These are phyloP conservation scores for Mirza zaza DNA, from an alignment of 2,113 vertebrate species.

Conservation along the genomic window DNA sequence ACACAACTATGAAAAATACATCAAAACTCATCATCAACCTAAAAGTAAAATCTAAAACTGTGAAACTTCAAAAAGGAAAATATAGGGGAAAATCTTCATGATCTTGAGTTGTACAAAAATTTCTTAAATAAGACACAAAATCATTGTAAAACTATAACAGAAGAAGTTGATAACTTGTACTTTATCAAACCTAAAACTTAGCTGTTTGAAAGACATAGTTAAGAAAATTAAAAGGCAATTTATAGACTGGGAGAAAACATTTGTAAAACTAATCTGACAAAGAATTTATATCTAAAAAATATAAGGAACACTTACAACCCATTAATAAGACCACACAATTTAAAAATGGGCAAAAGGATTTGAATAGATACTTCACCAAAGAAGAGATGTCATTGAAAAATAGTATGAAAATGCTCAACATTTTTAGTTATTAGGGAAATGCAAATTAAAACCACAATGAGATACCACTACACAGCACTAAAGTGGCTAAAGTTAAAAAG, in stretches of 20 bases:
- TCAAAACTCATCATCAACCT: background rate
- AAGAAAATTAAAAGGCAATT: slow-evolving; percentile 5
- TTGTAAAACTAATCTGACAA: background rate
- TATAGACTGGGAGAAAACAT: background rate
- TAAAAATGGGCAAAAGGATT: background rate
- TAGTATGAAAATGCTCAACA: background rate
- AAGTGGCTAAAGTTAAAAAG: background rate
- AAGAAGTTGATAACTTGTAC: background rate
- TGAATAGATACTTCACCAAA: background rate
- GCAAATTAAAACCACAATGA: background rate
- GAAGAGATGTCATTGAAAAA: background rate
- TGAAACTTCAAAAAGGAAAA: slow-evolving; percentile 10
- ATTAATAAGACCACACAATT: background rate
- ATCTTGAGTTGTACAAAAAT: background rate
- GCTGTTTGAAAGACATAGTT: slow-evolving; percentile 6
- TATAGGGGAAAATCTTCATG: background rate
- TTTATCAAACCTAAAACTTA: slow-evolving; percentile 1
- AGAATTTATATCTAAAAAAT: slow-evolving; percentile 4
- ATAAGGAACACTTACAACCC: background rate
- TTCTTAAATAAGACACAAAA: background rate
- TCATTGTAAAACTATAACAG: background rate
- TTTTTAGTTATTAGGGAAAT: background rate
- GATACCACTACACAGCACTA: background rate
- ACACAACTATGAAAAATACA: background rate
- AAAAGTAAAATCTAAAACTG: slow-evolving; percentile 9